These are phyloP conservation scores for Tichodroma muraria DNA, from an alignment of 2,113 vertebrate genomes.

Conservation along the genomic window DNA sequence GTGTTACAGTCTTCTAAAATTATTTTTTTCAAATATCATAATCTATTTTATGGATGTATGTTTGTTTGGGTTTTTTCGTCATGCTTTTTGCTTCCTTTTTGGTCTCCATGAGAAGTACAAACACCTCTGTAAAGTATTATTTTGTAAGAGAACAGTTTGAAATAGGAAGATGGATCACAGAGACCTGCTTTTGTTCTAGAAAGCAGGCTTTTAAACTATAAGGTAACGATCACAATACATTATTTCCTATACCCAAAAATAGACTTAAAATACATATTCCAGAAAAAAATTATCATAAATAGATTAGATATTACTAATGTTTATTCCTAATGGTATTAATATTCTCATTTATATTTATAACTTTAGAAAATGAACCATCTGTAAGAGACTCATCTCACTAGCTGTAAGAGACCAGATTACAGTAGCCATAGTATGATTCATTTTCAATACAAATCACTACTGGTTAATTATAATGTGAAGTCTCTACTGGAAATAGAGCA, in stretches of 20 bases:
- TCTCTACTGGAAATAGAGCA: constrained; percentile 34
- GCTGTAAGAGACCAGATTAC: constrained; percentile 32
- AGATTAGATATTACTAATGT: constrained; percentile 36
- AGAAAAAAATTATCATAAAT: constrained; percentile 49
- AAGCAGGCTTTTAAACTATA: background rate
- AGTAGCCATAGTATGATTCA: constrained; percentile 24
- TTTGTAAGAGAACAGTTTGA: background rate
- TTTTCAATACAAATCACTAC: constrained; percentile 49
- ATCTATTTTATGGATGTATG: background rate
- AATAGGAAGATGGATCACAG: background rate
- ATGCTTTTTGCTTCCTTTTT: background rate
- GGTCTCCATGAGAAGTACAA: background rate
- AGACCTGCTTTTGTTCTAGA: background rate
- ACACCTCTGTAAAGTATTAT: background rate
- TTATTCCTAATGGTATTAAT: constrained; percentile 52
- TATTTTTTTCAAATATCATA: background rate
- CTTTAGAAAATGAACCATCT: constrained; percentile 53
- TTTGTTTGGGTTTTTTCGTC: background rate
- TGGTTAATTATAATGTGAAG: constrained; percentile 48
- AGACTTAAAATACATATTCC: constrained; percentile 21
- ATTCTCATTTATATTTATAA: constrained; percentile 67
- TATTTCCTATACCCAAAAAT: background rate
- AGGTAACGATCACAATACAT: background rate
- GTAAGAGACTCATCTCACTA: too few relatives aligned
- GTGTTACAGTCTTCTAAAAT: background rate